Conservation (phyloP, 2,888 invertebrate genomes). For the Hypomecis punctinalis region DNA sequence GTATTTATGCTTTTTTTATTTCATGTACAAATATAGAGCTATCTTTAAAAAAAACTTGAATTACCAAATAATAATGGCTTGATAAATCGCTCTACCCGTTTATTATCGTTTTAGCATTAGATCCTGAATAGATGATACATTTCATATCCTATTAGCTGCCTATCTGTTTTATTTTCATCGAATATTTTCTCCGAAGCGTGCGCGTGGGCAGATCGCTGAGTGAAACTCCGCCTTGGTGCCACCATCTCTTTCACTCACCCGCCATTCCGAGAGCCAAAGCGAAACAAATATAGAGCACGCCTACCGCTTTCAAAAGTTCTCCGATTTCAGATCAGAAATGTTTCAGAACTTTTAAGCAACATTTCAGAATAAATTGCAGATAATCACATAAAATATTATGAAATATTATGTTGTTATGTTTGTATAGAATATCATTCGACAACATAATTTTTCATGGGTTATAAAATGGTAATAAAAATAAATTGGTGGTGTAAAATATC, state of each 20-base stretch:
- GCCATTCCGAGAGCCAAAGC: constrained; percentile 37
- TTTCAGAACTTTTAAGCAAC: constrained; percentile 20
- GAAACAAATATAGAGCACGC: constrained; percentile 43
- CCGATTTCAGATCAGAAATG: constrained; percentile 38
- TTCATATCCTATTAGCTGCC: constrained; percentile 56
- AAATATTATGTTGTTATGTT: constrained; percentile 52
- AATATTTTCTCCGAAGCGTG: constrained; percentile 49
- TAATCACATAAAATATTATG: constrained; percentile 50
- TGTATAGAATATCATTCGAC: constrained; percentile 50
- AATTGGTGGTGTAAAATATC: constrained; percentile 35
- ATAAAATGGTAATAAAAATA: constrained; percentile 47
- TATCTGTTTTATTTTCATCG: constrained; percentile 60
- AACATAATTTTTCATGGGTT: constrained; percentile 37
- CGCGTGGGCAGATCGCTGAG: constrained; percentile 61
- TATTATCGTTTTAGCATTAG: constrained; percentile 7
- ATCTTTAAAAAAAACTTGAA: too few species aligned
- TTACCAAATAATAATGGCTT: background rate
- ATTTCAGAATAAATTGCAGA: constrained; percentile 28
- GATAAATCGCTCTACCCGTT: background rate
- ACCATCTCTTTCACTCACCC: constrained; percentile 48
- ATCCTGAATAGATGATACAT: constrained; percentile 41
- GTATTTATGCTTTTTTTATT: too few species aligned
- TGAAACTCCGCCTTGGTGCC: constrained; percentile 62
- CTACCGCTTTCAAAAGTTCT: constrained; percentile 47
- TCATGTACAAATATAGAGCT: too few species aligned